Base-by-base conservation (phyloP, 2,113 vertebrate genomes). In the Phalacrocorax brasilianus region DNA sequence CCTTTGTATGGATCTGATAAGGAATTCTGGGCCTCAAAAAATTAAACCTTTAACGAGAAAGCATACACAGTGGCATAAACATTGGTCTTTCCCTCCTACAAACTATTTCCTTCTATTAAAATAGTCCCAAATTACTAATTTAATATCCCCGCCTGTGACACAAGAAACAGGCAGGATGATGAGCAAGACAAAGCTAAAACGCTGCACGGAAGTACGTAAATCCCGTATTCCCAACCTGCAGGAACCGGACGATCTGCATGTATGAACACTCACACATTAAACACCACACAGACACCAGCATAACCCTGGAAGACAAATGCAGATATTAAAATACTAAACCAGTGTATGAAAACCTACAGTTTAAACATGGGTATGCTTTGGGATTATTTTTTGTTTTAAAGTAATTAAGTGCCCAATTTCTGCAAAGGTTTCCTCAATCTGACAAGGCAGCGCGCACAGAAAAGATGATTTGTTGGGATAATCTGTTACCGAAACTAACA, bases 1-100 rank as follows among this genome's bases (percentile, higher is more conserved):
- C 66, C 71, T 96, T 95, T 88, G 85, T 32, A 79, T 1, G 47
- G 75, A 93, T 88, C 93, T 79, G 95, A 93, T 75, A 97, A 82
- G 77, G 42, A 88, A 91, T 73, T 79, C 80, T 23, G 28, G 28
- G 77, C 89, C 67, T 82, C 79, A 17, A 38, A 62, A 95, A 95
- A 22, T 16, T 7, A 76, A 73, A 61, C 49, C 55, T 91, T 87
- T 63, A 82, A 79, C 56, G 72, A 77, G 26, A 38, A 59, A 2
- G 14, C 28, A 28, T 11, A 65, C 40, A 38, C 2, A 1, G 47
- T 7, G 22, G 40, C 61, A 71, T 9, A 32, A 80, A 35, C 62
- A 16, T 30, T 59, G 5, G 1, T 28, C 80, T 45, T 82, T 55
- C 86, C 83, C 73, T 83, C 75, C 85, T 28, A 50, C 56, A 53